Conservation (phyloP, 64 coral and sea anemone species). For the Trachythela sp. region DNA sequence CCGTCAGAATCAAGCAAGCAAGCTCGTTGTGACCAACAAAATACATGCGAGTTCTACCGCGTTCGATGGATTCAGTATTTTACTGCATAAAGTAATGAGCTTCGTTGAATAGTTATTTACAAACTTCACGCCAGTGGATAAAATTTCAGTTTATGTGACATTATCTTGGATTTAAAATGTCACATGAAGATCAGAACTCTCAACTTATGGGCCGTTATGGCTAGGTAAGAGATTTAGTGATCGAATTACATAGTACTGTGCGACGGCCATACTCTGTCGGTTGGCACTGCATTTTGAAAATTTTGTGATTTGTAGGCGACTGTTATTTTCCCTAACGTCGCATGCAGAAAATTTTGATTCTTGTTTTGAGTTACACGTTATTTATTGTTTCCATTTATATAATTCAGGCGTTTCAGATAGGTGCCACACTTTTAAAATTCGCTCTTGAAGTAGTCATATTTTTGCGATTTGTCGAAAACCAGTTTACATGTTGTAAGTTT, state of each 20-base stretch:
- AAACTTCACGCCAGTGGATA: background rate
- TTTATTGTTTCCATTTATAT: background rate
- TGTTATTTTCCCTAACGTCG: background rate
- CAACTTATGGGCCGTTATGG: background rate
- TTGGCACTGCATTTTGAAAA: background rate
- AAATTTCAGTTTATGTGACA: background rate
- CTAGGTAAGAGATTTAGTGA: background rate
- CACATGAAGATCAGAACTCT: background rate
- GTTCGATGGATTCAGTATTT: background rate
- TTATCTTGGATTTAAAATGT: background rate
- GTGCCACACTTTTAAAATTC: background rate
- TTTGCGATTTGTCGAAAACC: background rate
- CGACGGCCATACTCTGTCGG: background rate
- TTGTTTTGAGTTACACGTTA: background rate
- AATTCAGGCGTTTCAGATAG: too few relatives aligned
- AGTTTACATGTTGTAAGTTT: background rate
- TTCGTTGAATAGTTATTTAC: background rate
- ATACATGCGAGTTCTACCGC: conserved; percentile 18
- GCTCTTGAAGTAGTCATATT: background rate
- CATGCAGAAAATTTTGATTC: background rate
- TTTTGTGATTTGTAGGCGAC: too few relatives aligned
- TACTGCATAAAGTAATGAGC: background rate
- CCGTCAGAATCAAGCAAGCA: conserved; percentile 27
- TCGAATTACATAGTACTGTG: background rate
- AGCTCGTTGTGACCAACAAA: conserved; percentile 12